A percentile compares a stretch with the other conserved stretches of the same genome.
Evolutionary conservation across 2,113 vertebrate species (phyloP).

Genomic region (Furnarius figulus): DNA sequence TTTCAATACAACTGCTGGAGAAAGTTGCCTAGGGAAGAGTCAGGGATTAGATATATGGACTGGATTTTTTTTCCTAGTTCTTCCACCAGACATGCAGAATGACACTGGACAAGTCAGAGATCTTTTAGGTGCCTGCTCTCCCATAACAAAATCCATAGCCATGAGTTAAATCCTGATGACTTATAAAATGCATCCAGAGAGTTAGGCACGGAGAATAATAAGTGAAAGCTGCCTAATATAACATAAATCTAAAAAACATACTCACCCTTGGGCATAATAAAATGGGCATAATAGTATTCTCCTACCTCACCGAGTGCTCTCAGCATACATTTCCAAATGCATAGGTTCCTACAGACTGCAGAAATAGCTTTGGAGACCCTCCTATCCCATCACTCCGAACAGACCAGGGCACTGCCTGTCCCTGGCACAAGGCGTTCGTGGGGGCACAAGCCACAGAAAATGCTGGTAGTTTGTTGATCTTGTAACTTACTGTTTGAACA

Average conservation of each 20-base stretch:
- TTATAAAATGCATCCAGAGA: slow-evolving; percentile 60
- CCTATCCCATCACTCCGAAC: background rate
- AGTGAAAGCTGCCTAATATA: slow-evolving; percentile 62
- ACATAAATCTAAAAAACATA: slow-evolving; percentile 59
- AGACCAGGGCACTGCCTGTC: background rate
- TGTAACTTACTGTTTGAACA: background rate
- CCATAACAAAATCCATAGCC: slow-evolving; percentile 31
- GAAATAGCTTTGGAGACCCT: background rate
- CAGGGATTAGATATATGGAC: background rate
- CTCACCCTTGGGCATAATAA: slow-evolving; percentile 59
- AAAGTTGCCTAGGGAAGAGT: background rate
- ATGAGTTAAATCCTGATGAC: slow-evolving; percentile 42
- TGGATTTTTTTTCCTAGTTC: background rate
- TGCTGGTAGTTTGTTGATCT: background rate
- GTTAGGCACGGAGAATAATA: slow-evolving; percentile 50
- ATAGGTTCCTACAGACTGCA: background rate
- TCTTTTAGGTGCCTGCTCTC: slow-evolving; percentile 19
- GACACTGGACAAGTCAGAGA: background rate
- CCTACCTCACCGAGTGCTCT: slow-evolving; percentile 23
- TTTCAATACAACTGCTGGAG: background rate
- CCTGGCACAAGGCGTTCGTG: accelerated
- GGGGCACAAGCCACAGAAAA: background rate
- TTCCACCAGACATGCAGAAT: background rate
- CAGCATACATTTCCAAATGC: slow-evolving; percentile 36
- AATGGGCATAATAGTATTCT: slow-evolving; percentile 42